phyloP scores from a whole-genome alignment of 2,797 vertebrate species.

The Ptychobarbus kaznakovi region DNA sequence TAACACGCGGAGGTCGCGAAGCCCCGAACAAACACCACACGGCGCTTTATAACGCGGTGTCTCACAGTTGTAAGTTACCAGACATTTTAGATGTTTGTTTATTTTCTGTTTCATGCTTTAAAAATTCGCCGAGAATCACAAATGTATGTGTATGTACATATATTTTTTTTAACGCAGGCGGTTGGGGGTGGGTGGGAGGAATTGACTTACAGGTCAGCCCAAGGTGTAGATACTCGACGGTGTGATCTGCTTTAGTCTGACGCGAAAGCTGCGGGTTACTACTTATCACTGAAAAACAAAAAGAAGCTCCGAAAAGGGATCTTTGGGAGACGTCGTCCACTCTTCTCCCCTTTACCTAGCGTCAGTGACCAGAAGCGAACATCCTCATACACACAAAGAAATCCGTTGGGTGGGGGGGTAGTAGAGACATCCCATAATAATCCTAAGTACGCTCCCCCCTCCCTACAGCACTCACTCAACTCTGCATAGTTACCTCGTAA shows the following conservation, averaged over 20 bases:
- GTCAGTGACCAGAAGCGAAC: slow-evolving; percentile 79
- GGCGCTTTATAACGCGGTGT: not conserved
- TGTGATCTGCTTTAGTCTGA: slow-evolving; percentile 32
- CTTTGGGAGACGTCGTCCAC: slow-evolving; percentile 70
- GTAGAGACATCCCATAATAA: slow-evolving; percentile 88
- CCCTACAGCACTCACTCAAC: slow-evolving; percentile 79
- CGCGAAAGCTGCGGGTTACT: slow-evolving; percentile 6
- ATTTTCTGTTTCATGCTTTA: not conserved
- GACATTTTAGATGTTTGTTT: slow-evolving; percentile 14
- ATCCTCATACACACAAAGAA: slow-evolving; percentile 85
- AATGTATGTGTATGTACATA: not conserved
- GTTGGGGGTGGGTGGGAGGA: slow-evolving; percentile 30
- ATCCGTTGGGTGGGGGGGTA: slow-evolving; percentile 71
- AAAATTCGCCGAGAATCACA: not conserved
- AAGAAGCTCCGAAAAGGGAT: slow-evolving; percentile 20
- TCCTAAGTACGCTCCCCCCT: slow-evolving; percentile 68
- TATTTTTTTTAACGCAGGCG: not conserved
- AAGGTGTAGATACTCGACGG: slow-evolving; percentile 45
- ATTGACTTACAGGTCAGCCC: slow-evolving; percentile 60
- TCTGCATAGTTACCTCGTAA: slow-evolving; percentile 90
- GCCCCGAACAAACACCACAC: slow-evolving; percentile 29
- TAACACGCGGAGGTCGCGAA: slow-evolving; percentile 35
- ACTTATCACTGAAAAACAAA: slow-evolving; percentile 30
- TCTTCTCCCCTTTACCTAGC: slow-evolving; percentile 74
- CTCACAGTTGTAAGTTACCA: not conserved